These are phyloP conservation scores for Anhinga anhinga DNA, from an alignment of 2,113 vertebrate genomes.

Conservation along the genomic window DNA sequence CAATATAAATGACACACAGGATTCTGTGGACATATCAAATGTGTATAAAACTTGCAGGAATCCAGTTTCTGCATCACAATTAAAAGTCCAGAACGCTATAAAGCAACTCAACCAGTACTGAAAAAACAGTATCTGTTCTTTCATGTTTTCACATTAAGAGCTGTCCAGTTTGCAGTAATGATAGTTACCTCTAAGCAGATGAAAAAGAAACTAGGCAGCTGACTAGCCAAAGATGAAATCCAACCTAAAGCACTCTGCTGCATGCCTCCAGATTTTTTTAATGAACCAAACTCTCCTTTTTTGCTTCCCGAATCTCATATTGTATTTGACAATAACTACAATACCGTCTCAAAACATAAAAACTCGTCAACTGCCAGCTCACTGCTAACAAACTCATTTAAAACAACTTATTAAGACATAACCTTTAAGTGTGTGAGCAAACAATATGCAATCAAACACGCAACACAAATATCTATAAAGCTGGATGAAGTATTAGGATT, in stretches of 20 bases:
- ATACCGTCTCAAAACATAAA: background rate
- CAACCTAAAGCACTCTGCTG: background rate
- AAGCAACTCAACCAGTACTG: background rate
- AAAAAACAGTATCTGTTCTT: background rate
- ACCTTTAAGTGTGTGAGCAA: constrained; percentile 6
- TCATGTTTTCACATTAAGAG: background rate
- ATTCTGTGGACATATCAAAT: background rate
- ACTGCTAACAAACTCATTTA: background rate
- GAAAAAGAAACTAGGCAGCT: background rate
- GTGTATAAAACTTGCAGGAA: background rate
- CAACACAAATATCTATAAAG: background rate
- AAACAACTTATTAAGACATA: constrained; percentile 27
- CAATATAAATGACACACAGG: background rate
- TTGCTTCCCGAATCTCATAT: background rate
- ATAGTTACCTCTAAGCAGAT: background rate
- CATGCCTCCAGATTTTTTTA: background rate
- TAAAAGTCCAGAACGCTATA: background rate
- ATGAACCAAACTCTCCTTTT: background rate
- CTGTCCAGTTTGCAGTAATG: background rate
- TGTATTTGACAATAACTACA: background rate
- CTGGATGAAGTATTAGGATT: background rate
- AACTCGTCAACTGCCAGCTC: background rate
- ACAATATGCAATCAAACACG: background rate
- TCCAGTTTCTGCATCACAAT: background rate
- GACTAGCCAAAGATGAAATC: background rate